These are phyloP conservation scores for Doris montereyensis DNA, from an alignment of 2,888 invertebrate species.

Conservation along the genomic window DNA sequence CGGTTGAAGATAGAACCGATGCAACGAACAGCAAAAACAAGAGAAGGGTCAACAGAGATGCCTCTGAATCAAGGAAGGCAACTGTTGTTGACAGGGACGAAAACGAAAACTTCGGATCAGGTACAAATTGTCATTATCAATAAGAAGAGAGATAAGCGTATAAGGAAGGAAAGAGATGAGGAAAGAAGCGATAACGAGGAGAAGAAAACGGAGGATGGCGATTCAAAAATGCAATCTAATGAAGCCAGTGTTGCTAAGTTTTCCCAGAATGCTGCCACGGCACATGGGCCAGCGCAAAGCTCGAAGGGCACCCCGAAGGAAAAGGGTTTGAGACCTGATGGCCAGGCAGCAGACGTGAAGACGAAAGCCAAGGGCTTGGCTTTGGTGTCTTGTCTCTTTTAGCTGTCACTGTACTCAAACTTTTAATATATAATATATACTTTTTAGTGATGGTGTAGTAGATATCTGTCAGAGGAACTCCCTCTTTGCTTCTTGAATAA, in stretches of 20 bases:
- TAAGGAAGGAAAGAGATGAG: background rate
- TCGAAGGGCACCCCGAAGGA: no score
- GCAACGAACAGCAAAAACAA: background rate
- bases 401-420: no score
- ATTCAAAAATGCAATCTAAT: background rate
- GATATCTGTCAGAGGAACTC: no score
- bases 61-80: background rate
- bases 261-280: background rate
- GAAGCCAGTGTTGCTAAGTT: background rate
- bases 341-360: background rate
- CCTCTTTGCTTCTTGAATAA: no score
- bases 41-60: background rate
- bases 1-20: background rate
- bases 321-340: no score
- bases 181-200: background rate
- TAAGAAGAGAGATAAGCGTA: background rate
- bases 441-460: no score
- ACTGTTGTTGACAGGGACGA: background rate
- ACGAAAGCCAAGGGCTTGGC: background rate
- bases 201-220: background rate
- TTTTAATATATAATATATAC: no score
- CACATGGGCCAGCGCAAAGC: no score
- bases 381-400: no score
- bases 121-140: conserved; percentile 31
- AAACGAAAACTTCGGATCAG: background rate